Evolutionary conservation across 2,113 vertebrate genomes (phyloP).

Genomic region (Rhineura floridana): DNA sequence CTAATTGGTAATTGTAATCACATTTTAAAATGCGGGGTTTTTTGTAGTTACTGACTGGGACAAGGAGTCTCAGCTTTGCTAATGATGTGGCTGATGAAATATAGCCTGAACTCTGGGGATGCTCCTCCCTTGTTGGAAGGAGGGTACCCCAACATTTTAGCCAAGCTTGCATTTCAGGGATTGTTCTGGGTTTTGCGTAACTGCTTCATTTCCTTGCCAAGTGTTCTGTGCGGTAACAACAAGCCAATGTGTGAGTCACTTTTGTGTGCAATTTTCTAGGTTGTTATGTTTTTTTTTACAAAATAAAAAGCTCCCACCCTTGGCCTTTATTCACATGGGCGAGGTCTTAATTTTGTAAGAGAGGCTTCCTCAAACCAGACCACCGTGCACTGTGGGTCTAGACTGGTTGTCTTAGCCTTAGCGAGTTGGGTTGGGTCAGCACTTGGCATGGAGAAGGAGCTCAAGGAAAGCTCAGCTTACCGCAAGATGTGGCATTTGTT

Average conservation of each 20-base stretch:
- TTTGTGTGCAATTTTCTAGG: neutral
- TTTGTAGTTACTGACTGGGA: neutral
- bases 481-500: neutral
- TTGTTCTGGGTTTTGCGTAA: neutral
- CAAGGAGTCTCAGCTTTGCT: no score
- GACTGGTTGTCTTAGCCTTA: accelerated
- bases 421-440: neutral
- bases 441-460: accelerated
- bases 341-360: constrained; percentile 36
- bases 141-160: constrained; percentile 24
- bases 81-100: neutral
- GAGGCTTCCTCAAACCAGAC: neutral
- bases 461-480: neutral
- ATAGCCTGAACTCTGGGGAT: neutral
- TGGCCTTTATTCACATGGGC: constrained; percentile 39
- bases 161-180: neutral
- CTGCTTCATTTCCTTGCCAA: neutral
- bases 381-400: neutral
- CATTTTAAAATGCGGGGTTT: neutral
- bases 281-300: neutral
- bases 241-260: constrained; percentile 52
- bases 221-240: constrained; percentile 19
- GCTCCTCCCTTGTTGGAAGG: neutral
- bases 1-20: neutral
- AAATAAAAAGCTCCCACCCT: constrained; percentile 34